Evolutionary conservation across 1,140 invertebrate species (phyloP), one percentile per base, ranked within the genome.

Genomic region (Arctopsyche grandis): DNA sequence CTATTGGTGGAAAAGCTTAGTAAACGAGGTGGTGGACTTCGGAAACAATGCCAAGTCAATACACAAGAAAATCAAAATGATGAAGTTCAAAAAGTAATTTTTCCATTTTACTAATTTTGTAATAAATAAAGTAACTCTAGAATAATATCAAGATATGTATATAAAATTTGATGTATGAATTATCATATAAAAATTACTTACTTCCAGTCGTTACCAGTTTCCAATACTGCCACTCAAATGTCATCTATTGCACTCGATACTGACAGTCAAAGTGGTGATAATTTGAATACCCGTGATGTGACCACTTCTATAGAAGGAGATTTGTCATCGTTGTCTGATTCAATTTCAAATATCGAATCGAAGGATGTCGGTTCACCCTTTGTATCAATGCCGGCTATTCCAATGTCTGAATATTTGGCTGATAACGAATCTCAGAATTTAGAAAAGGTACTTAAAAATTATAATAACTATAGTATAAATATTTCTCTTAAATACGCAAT

Each of bases 1-100:
- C 90, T 99, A 79, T 90, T 99, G 12, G 90, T 94, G 81, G 96
- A 97, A 83, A 95, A 94, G 85, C 84, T 94, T 60, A 90, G 92
- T 83, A 88, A 91, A 83, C 84, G 87, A 77, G 73, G 74, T 44
- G 78, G 58, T n/a, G 63, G 80, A 1, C 52, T 43, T 46, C 56
- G 73, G 38, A 79, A 75, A 46, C 60, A 43, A 24, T 56, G 75
- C 19, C 78, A 60, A 76, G 22, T 66, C 24, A 66, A 29, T 66
- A 29, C 21, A 9, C 44, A 52, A 63, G 56, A 58, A 63, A 63
- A 44, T 60, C 29, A 5, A 63, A 76, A 12, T 21, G 46, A 60
- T 63, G 74, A 76, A 16, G 38, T 76, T 43, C 29, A 48, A 44
- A 76, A 76, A 63, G 74, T 76, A 76, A 43, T 63, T 38, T 63